Conservation (phyloP, 2,888 invertebrate species). For the Watsonalla cultraria region DNA sequence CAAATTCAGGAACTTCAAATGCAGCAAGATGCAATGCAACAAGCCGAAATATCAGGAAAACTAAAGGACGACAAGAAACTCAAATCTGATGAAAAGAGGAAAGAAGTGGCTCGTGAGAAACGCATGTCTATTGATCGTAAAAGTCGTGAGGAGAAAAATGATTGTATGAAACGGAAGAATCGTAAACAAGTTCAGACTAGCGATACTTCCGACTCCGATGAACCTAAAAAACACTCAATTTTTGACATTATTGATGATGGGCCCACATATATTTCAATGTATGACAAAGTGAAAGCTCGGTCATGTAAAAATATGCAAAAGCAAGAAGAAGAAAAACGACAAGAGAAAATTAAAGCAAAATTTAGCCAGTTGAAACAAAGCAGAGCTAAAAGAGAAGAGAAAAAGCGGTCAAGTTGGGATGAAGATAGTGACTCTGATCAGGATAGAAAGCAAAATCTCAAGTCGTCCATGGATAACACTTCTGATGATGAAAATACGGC, state of each 20-base stretch:
- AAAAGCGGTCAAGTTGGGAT: constrained; percentile 94
- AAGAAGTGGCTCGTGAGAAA: constrained; percentile 67
- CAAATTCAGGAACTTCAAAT: constrained; percentile 72
- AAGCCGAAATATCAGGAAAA: constrained; percentile 57
- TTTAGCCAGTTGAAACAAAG: constrained; percentile 93
- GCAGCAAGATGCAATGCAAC: constrained; percentile 67
- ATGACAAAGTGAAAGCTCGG: constrained; percentile 96
- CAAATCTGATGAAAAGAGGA: constrained; percentile 66
- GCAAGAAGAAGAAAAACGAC: constrained; percentile 91
- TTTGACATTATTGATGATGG: constrained; percentile 94
- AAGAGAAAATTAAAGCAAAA: constrained; percentile 92
- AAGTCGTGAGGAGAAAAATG: constrained; percentile 70
- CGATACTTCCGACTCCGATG: constrained; percentile 86
- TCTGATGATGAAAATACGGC: constrained; percentile 72
- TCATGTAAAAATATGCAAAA: constrained; percentile 97
- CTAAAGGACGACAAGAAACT: constrained; percentile 63
- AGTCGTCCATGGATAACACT: constrained; percentile 73
- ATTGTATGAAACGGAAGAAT: constrained; percentile 60
- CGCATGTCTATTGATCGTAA: constrained; percentile 72
- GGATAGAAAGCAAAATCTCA: constrained; percentile 58
- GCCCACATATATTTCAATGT: constrained; percentile 97
- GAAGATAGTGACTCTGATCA: constrained; percentile 88
- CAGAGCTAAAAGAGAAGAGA: constrained; percentile 91
- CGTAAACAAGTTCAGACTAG: constrained; percentile 76
- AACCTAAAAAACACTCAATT: constrained; percentile 93